A percentile compares a stretch with the other conserved stretches of the same genome.
phyloP scores from a whole-genome alignment of 1,140 invertebrate genomes.

The Catajapyx aquilonaris region DNA sequence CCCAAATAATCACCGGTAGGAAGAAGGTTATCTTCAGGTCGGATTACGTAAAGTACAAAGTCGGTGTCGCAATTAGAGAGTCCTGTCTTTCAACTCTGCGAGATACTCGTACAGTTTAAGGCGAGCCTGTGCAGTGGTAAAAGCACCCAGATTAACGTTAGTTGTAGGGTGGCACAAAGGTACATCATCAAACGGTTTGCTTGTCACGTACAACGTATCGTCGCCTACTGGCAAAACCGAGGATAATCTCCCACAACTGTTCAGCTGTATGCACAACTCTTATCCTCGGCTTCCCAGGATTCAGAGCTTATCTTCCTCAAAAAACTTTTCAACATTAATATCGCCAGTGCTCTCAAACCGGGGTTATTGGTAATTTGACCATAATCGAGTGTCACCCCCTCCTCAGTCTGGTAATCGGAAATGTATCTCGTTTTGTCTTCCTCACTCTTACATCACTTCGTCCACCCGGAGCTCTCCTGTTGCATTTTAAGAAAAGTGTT shows the following conservation, averaged over 20 bases:
- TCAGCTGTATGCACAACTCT: slow-evolving; percentile 12
- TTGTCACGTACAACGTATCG: slow-evolving; percentile 12
- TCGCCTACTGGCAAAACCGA: slow-evolving; percentile 12
- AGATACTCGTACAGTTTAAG: slow-evolving; percentile 19
- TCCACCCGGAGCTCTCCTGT: slow-evolving; percentile 17
- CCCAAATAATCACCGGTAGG: slow-evolving; percentile 15
- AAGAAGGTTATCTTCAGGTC: slow-evolving; percentile 7
- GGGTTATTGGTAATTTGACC: slow-evolving; percentile 18
- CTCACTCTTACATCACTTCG: slow-evolving; percentile 12
- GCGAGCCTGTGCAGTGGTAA: slow-evolving; percentile 19
- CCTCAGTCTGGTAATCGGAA: slow-evolving; percentile 14
- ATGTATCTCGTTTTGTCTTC: slow-evolving; percentile 16
- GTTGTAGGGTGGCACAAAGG: slow-evolving; percentile 6
- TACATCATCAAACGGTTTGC: slow-evolving; percentile 10
- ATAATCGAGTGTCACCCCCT: slow-evolving; percentile 18
- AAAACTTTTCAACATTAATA: slow-evolving; percentile 13
- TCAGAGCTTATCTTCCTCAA: slow-evolving; percentile 17
- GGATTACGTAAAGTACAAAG: slow-evolving; percentile 14
- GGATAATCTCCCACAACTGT: slow-evolving; percentile 13
- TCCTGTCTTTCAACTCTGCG: slow-evolving; percentile 14
- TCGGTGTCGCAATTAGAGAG: slow-evolving; percentile 24
- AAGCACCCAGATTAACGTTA: slow-evolving; percentile 19
- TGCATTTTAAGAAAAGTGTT: slow-evolving; percentile 18
- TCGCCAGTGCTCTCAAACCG: slow-evolving; percentile 12
- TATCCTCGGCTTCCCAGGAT: slow-evolving; percentile 14